phyloP scores from a whole-genome alignment of 2,888 invertebrate genomes.

The Drosophila subquinaria region DNA sequence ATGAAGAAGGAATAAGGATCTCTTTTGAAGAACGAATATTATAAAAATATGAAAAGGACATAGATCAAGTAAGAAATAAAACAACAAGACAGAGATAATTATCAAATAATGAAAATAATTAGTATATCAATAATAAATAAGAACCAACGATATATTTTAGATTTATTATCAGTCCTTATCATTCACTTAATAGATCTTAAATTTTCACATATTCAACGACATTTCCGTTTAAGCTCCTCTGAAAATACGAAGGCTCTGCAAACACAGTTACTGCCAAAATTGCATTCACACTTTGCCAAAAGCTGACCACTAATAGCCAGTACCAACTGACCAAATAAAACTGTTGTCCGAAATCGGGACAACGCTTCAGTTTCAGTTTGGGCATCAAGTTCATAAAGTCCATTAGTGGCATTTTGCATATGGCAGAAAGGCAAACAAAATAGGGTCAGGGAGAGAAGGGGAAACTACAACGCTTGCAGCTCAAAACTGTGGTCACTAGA shows the following conservation, averaged over 20 bases:
- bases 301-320: slow-evolving; percentile 39
- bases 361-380: slow-evolving; percentile 32
- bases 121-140: too few relatives aligned
- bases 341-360: slow-evolving; percentile 27
- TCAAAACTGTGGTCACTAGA: slow-evolving; percentile 63
- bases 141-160: too few relatives aligned
- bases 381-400: slow-evolving; percentile 55
- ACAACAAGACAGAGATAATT: too few relatives aligned
- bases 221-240: neutral
- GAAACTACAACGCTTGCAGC: slow-evolving; percentile 24
- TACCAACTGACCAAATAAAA: slow-evolving; percentile 28
- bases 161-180: too few relatives aligned
- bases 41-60: too few relatives aligned
- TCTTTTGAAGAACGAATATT: too few relatives aligned
- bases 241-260: neutral
- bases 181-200: neutral
- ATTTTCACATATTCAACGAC: too few relatives aligned
- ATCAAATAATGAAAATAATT: too few relatives aligned
- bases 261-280: slow-evolving; percentile 14
- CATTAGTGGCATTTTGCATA: slow-evolving; percentile 77
- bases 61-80: too few relatives aligned
- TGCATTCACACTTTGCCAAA: slow-evolving; percentile 18
- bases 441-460: neutral
- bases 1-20: too few relatives aligned
- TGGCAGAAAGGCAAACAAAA: slow-evolving; percentile 39